A percentile compares a stretch with the other conserved stretches of the same genome.
Conservation (phyloP, 2,888 invertebrate species). For the Polydrusus tereticollis region DNA sequence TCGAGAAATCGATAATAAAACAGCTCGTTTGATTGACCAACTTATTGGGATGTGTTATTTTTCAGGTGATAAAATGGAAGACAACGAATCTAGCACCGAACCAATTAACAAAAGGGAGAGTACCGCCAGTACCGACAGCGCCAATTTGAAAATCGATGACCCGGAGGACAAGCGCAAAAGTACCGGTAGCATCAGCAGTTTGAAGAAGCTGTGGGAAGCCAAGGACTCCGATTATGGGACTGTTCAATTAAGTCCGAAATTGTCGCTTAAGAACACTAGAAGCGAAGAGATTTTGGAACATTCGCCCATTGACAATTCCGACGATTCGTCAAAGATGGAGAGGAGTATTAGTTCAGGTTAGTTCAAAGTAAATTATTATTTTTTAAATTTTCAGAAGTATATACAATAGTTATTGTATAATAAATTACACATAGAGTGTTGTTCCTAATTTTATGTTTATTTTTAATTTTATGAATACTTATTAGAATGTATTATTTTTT, state of each 20-base stretch:
- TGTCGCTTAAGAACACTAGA: conserved; percentile 69
- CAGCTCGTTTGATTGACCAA: no score
- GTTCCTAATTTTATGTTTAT: no score
- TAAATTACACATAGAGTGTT: no score
- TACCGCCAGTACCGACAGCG: conserved; percentile 66
- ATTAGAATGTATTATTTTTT: no score
- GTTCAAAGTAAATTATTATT: background rate
- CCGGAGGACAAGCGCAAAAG: conserved; percentile 87
- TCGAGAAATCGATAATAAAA: no score
- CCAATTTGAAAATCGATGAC: conserved; percentile 62
- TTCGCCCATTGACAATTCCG: conserved; percentile 64
- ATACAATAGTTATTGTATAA: no score
- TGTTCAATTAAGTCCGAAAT: conserved; percentile 77
- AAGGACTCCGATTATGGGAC: conserved; percentile 73
- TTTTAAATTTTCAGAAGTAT: no score
- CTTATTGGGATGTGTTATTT: no score
- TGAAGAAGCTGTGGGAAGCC: conserved; percentile 93
- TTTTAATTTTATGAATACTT: background rate
- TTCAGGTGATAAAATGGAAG: conserved; percentile 58
- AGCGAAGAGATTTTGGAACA: conserved; percentile 66
- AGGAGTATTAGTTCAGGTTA: conserved; percentile 44
- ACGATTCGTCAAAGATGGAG: conserved; percentile 60
- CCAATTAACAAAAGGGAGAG: conserved; percentile 67
- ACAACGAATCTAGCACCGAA: conserved; percentile 54
- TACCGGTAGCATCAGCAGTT: conserved; percentile 92